Evolutionary conservation across 2,888 invertebrate species (phyloP), one percentile per base, ranked within the genome.

Genomic region (Clanis bilineata): DNA sequence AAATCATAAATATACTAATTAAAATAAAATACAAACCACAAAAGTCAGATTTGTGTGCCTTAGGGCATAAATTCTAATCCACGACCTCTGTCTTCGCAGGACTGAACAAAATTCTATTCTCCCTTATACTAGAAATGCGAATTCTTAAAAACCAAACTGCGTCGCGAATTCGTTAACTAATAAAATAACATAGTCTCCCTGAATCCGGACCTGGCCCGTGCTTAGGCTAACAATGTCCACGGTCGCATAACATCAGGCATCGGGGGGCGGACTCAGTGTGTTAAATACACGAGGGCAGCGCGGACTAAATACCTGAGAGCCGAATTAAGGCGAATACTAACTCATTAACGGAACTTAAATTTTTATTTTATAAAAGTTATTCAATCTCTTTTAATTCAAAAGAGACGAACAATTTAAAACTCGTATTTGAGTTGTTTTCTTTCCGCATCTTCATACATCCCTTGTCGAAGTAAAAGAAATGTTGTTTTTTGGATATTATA

Each of bases 271-370:
- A 47, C 47, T 47, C 51, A 28, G 28, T 32, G 28, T 51, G 51
- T 51, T 51, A 32, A 51, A 51, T 32, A 51, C 51, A 51, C 18
- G 51, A 15, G 22, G 22, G 28, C 51, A 45, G 18, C 32, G 25
- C 51, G 51, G 51, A 51, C 58, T 58, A 58, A 58, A 58, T 58
- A 58, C 58, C 58, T 58, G 58, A 25, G 44, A 45, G 47, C 51
- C n/a, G 12, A 22, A 12, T 58, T 58, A 58, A 58, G 58, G 58
- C 25, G 18, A 5, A 58, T 51, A 32, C 1, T 10, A 10, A 15
- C 9, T 51, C 47, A 47, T 47, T 47, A 47, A 23, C 45, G 47
- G 1, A 18, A 18, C 12, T 12, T 23, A 12, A 22, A 25, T 45
- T n/a, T 7, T n/a, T 45, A 25, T n/a, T 1, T n/a, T 3, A n/a